A percentile compares a stretch with the other conserved stretches of the same genome.
These are phyloP conservation scores for Pachyuromys duprasi DNA, from an alignment of 2,797 vertebrate genomes.

Conservation along the genomic window DNA sequence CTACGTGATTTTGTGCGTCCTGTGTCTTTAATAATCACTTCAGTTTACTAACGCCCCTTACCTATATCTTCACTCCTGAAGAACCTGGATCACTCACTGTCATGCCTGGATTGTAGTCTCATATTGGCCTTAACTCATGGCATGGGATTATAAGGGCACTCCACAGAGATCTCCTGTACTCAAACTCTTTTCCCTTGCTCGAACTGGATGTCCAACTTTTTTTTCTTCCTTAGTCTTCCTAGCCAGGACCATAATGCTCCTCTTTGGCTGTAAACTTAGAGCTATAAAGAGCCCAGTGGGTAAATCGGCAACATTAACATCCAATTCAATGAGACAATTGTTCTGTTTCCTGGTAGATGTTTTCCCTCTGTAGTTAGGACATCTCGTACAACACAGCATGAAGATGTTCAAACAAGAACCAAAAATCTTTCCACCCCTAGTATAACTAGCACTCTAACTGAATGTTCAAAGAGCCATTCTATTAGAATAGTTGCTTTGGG, in stretches of 20 bases:
- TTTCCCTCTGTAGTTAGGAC: not conserved
- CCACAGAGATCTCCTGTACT: not conserved
- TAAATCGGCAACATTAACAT: not conserved
- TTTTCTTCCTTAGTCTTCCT: not conserved
- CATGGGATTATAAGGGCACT: not conserved
- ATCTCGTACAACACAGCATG: not conserved
- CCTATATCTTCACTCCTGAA: not conserved
- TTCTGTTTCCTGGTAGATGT: not conserved
- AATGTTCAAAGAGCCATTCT: not conserved
- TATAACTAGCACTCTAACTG: not conserved
- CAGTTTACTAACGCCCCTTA: not conserved
- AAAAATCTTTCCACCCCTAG: too few relatives aligned
- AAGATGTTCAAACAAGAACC: not conserved
- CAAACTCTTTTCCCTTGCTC: not conserved
- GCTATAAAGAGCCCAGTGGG: not conserved
- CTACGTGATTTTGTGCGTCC: not conserved
- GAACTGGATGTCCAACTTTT: not conserved
- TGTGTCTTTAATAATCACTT: not conserved
- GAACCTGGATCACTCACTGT: not conserved
- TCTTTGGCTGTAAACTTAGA: not conserved
- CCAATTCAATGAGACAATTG: not conserved
- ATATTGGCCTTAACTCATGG: not conserved
- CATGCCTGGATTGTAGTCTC: not conserved
- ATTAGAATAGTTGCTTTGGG: not conserved
- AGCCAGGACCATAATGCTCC: not conserved